A percentile compares a stretch with the other conserved stretches of the same genome.
Conservation (phyloP, 2,113 vertebrate genomes). For the Charina bottae region DNA sequence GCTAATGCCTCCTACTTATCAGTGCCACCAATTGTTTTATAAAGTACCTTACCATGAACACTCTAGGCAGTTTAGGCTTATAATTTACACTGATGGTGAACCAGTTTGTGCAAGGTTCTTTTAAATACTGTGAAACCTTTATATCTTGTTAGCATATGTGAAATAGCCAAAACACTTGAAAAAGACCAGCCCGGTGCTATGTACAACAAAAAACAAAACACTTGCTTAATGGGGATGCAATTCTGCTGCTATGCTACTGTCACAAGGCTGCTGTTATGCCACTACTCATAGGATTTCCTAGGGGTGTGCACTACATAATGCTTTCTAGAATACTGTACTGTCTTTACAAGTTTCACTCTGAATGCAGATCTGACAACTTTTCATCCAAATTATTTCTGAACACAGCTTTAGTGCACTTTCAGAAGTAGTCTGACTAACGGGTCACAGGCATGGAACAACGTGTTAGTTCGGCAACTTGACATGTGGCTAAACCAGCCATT, state of each 20-base stretch:
- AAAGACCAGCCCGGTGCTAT: neutral
- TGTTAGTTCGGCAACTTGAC: too few species aligned
- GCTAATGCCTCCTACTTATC: neutral
- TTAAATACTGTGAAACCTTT: neutral
- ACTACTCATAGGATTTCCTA: neutral
- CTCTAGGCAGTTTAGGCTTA: neutral
- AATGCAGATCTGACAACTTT: neutral
- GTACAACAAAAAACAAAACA: neutral
- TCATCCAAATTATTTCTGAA: too few species aligned
- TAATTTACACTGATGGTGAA: neutral
- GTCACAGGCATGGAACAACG: too few species aligned
- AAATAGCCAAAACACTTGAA: neutral
- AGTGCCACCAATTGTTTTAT: neutral
- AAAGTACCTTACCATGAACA: neutral
- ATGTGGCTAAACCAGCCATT: too few species aligned
- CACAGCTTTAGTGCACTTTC: too few species aligned
- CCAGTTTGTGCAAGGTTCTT: neutral
- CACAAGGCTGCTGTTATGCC: neutral
- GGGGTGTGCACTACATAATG: neutral
- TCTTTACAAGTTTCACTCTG: neutral
- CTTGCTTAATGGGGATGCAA: neutral
- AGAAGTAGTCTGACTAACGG: too few species aligned
- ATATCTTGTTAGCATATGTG: neutral
- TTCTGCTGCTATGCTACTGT: neutral
- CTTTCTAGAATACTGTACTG: neutral